Conservation (phyloP, 2,113 vertebrate species). For the Arenaria interpres region DNA sequence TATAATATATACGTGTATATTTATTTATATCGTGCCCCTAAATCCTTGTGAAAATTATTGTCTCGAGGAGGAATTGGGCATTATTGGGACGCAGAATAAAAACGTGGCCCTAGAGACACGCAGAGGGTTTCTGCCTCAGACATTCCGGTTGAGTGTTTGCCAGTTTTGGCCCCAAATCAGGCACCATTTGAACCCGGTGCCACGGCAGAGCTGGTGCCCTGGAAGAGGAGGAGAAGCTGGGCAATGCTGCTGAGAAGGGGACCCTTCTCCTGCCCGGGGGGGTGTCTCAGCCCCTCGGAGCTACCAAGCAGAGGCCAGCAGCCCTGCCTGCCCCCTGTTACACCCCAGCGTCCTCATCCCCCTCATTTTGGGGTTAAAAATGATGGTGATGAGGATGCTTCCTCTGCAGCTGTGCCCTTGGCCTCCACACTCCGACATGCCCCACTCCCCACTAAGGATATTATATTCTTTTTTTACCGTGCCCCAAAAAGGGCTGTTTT, state of each 20-base stretch:
- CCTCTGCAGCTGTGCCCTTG: background rate
- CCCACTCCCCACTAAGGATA: background rate
- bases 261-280: background rate
- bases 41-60: background rate
- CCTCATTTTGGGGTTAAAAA: background rate
- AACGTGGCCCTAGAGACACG: background rate
- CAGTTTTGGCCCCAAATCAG: background rate
- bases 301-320: background rate
- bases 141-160: background rate
- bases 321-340: background rate
- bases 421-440: rapidly evolving
- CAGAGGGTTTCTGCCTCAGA: background rate
- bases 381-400: background rate
- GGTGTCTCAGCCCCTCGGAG: background rate
- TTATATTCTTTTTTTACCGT: background rate
- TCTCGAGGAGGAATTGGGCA: background rate
- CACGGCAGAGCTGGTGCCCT: background rate
- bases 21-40: background rate
- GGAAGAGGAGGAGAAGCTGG: background rate
- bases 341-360: background rate
- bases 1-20: background rate
- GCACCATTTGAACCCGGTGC: background rate
- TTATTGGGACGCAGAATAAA: slow-evolving; percentile 1
- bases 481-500: background rate
- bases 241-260: background rate